Conservation (phyloP, 2,797 vertebrate species). For the Schizopygopsis pylzovi region DNA sequence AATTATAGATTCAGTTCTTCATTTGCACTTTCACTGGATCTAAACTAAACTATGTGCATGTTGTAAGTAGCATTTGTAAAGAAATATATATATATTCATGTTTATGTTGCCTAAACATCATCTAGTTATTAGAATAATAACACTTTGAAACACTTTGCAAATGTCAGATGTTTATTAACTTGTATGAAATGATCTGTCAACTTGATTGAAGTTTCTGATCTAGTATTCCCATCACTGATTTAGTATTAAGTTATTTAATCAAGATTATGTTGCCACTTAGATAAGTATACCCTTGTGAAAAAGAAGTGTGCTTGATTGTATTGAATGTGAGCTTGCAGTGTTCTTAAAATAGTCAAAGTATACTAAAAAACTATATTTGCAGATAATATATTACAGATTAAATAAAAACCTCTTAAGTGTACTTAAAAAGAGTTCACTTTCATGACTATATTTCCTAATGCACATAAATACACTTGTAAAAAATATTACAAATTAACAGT, state of each 20-base stretch:
- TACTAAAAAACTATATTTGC: not conserved
- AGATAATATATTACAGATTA: not conserved
- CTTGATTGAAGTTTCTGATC: not conserved
- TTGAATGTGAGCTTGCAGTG: not conserved
- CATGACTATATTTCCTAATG: not conserved
- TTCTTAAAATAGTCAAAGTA: not conserved
- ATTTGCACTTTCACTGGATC: not conserved
- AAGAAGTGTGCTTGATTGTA: not conserved
- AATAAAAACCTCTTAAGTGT: not conserved
- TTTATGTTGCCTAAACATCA: not conserved
- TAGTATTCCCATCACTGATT: not conserved
- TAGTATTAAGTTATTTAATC: not conserved
- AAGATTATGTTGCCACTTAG: not conserved
- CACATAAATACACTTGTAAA: not conserved
- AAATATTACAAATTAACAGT: not conserved
- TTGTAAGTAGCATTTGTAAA: conserved; percentile 12
- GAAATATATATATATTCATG: not conserved
- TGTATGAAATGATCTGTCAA: not conserved
- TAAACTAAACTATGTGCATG: conserved; percentile 8
- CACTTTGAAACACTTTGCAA: conserved; percentile 1
- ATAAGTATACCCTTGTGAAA: not conserved
- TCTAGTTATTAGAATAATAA: not conserved
- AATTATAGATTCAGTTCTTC: not conserved
- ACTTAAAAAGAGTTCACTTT: not conserved
- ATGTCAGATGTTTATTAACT: not conserved